These are phyloP conservation scores for Olivierus martensii DNA, from an alignment of 1,140 invertebrate species.

Conservation along the genomic window DNA sequence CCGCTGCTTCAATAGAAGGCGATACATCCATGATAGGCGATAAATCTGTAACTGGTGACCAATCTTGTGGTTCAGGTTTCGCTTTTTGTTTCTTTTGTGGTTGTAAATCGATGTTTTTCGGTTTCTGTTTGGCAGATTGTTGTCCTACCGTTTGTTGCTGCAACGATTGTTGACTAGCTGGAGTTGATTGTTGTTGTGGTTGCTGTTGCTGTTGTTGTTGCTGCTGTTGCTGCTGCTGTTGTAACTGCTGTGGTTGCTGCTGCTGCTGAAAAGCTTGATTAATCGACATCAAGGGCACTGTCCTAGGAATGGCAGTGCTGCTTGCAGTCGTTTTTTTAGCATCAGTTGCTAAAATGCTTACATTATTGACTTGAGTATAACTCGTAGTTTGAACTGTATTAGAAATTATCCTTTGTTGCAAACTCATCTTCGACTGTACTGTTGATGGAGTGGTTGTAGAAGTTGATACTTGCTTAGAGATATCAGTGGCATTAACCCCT, in stretches of 20 bases:
- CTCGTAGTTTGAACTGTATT: too few relatives aligned
- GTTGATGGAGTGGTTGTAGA: too few relatives aligned
- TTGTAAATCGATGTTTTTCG: constrained; percentile 1
- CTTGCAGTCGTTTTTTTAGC: not conserved
- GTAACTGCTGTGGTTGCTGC: constrained; percentile 7
- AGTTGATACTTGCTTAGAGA: too few relatives aligned
- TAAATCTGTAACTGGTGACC: constrained; percentile 36
- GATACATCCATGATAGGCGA: constrained; percentile 39
- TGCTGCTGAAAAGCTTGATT: constrained; percentile 13
- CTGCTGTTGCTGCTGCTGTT: constrained; percentile 15
- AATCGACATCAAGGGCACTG: constrained; percentile 15
- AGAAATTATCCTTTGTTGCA: too few relatives aligned
- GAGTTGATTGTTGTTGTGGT: constrained; percentile 14
- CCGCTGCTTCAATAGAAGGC: constrained; percentile 35
- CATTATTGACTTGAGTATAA: too few relatives aligned
- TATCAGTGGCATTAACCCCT: too few relatives aligned
- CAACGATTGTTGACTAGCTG: not conserved
- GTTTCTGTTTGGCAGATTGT: constrained; percentile 3
- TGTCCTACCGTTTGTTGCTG: constrained; percentile 2
- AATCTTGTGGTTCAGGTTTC: constrained; percentile 25
- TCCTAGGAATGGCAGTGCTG: constrained; percentile 14
- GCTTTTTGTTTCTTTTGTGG: constrained; percentile 19
- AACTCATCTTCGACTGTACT: too few relatives aligned
- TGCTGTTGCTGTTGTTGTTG: constrained; percentile 16
- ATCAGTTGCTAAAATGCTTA: not conserved